phyloP scores from a whole-genome alignment of 2,113 vertebrate genomes.

The Perognathus longimembris region DNA sequence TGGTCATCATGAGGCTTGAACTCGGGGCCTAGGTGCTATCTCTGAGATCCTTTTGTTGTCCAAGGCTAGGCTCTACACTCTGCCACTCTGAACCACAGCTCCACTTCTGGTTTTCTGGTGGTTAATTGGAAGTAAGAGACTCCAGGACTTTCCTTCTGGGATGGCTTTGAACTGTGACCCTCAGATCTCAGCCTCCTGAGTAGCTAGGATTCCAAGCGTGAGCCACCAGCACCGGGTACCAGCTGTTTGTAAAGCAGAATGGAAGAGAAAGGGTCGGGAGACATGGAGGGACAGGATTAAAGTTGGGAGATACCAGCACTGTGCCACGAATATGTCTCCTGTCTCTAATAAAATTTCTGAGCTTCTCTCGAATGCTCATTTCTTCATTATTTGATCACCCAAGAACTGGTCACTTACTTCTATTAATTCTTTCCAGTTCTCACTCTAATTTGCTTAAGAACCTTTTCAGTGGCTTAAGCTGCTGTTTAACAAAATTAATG shows the following conservation, averaged over 20 bases:
- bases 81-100: too few species aligned
- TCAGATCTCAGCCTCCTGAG: too few species aligned
- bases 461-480: conserved; percentile 55
- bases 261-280: background rate
- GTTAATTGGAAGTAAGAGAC: too few species aligned
- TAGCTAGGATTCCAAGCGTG: too few species aligned
- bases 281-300: background rate
- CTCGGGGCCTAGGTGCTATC: too few species aligned
- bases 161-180: too few species aligned
- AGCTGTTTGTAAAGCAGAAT: conserved; percentile 20
- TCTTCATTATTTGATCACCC: conserved; percentile 13
- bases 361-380: conserved; percentile 42
- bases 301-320: background rate
- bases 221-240: too few species aligned
- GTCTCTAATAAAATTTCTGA: conserved; percentile 22
- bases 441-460: conserved; percentile 59
- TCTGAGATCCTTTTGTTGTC: too few species aligned
- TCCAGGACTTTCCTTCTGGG: too few species aligned
- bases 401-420: conserved; percentile 57
- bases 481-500: conserved; percentile 45
- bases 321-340: background rate
- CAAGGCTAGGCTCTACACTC: too few species aligned
- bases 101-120: too few species aligned
- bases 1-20: too few species aligned
- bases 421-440: conserved; percentile 57